phyloP scores from a whole-genome alignment of 2,113 vertebrate genomes.

The Castor canadensis region DNA sequence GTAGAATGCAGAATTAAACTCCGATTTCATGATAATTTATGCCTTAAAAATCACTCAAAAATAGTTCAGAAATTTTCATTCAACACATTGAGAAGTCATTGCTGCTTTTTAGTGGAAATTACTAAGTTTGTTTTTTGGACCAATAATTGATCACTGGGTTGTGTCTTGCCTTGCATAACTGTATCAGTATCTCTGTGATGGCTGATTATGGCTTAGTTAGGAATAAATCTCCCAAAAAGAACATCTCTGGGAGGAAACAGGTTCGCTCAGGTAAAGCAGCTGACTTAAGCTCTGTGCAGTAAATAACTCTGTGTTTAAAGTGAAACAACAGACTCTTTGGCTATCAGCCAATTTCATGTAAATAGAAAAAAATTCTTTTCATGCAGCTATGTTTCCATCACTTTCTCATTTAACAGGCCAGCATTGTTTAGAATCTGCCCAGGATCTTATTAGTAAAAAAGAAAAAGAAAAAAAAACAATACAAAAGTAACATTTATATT shows the following conservation, averaged over 20 bases:
- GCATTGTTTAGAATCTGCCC: not conserved
- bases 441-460: slow-evolving; percentile 18
- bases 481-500: not conserved
- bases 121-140: not conserved
- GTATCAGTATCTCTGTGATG: not conserved
- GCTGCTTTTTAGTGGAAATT: slow-evolving; percentile 45
- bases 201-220: not conserved
- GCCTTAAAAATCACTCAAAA: not conserved
- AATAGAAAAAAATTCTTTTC: not conserved
- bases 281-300: not conserved
- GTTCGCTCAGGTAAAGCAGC: slow-evolving; percentile 28
- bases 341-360: slow-evolving; percentile 48
- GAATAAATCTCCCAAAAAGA: not conserved
- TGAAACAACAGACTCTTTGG: slow-evolving; percentile 55
- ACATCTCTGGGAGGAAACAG: not conserved
- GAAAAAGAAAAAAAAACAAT: not conserved
- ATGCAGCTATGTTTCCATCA: slow-evolving; percentile 13
- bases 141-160: not conserved
- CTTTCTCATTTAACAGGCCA: not conserved
- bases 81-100: not conserved
- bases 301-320: slow-evolving; percentile 24
- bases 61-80: not conserved
- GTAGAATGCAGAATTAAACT: not conserved
- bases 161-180: not conserved
- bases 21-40: not conserved